Percentiles rank a stretch among this genome's conserved stretches.
These are phyloP conservation scores for Ranitomeya variabilis DNA, from an alignment of 2,113 vertebrate species.

Conservation along the genomic window DNA sequence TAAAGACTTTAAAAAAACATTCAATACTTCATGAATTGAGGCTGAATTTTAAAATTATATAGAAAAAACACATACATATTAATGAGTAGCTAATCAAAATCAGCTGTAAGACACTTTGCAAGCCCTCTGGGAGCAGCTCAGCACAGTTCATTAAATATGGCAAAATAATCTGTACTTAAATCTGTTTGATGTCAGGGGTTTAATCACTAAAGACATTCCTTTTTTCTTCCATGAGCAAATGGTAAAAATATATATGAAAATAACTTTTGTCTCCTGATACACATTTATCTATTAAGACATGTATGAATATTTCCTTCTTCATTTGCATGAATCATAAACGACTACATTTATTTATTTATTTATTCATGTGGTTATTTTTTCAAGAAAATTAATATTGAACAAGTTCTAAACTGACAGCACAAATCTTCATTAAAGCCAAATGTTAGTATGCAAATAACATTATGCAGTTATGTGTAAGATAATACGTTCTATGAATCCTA, in stretches of 20 bases:
- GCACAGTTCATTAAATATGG: constrained; percentile 62
- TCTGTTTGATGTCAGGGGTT: constrained; percentile 62
- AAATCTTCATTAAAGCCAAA: constrained; percentile 42
- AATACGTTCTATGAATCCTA: not conserved
- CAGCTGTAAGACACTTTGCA: constrained; percentile 62
- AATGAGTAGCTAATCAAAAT: constrained; percentile 65
- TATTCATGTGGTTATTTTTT: constrained; percentile 44
- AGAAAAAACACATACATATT: constrained; percentile 62
- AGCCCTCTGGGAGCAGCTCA: constrained; percentile 62
- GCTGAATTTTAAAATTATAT: constrained; percentile 51
- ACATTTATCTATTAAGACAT: constrained; percentile 58
- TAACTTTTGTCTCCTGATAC: constrained; percentile 50
- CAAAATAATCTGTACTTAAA: constrained; percentile 60
- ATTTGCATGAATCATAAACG: constrained; percentile 41
- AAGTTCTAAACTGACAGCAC: constrained; percentile 28
- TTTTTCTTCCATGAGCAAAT: constrained; percentile 56
- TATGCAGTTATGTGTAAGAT: constrained; percentile 14
- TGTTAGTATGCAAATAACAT: constrained; percentile 2
- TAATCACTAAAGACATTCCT: constrained; percentile 59
- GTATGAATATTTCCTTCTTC: constrained; percentile 49
- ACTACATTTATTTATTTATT: constrained; percentile 52
- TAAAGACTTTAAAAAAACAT: not conserved
- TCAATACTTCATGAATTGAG: constrained; percentile 52
- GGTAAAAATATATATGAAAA: constrained; percentile 44
- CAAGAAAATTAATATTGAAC: constrained; percentile 38